A percentile compares a stretch with the other conserved stretches of the same genome.
Evolutionary conservation across 2,113 vertebrate species (phyloP).

Genomic region (Chamaea fasciata): DNA sequence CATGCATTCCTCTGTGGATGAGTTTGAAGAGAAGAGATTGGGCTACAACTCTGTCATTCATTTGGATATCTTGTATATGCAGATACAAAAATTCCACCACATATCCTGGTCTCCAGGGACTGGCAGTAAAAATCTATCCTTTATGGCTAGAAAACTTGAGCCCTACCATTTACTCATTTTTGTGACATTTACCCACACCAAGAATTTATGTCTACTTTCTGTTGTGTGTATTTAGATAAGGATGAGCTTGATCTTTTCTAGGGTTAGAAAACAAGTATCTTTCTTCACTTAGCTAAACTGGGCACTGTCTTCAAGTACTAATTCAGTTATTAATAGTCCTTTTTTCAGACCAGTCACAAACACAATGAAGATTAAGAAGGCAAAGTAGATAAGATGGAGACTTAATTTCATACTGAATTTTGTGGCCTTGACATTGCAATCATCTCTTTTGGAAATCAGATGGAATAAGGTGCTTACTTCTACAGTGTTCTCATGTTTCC

Average conservation of each 20-base stretch:
- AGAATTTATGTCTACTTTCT: neutral
- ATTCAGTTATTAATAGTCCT: neutral
- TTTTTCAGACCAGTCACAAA: neutral
- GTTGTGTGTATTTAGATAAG: neutral
- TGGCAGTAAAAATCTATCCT: neutral
- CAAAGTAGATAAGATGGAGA: neutral
- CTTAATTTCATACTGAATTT: neutral
- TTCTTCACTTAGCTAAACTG: neutral
- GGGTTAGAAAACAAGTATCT: neutral
- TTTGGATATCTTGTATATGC: neutral
- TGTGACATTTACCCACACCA: neutral
- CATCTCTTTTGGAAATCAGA: neutral
- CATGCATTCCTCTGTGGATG: neutral
- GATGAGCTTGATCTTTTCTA: neutral
- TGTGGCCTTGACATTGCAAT: neutral
- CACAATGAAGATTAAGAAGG: neutral
- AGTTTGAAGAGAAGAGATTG: neutral
- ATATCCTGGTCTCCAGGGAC: neutral
- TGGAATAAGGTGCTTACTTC: neutral
- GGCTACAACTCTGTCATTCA: neutral
- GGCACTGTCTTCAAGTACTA: neutral
- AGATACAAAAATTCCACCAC: neutral
- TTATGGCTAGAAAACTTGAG: neutral
- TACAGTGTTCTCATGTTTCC: neutral
- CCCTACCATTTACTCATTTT: neutral